phyloP scores from a whole-genome alignment of 1,140 invertebrate species.

The Dendroctonus valens region DNA sequence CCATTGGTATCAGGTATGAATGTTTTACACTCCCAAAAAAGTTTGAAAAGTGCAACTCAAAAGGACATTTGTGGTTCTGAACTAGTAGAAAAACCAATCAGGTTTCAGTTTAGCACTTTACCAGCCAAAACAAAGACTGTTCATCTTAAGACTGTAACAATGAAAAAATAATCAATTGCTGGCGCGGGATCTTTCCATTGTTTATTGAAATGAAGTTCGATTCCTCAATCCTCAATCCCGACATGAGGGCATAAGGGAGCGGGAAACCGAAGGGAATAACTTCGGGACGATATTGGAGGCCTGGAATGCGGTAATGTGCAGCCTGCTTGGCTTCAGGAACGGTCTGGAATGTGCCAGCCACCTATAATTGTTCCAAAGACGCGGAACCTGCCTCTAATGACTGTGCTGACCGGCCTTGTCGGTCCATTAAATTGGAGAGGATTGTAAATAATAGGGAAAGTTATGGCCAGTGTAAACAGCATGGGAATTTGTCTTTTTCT shows the following conservation, averaged over 20 bases:
- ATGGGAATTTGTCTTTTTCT: too few species aligned
- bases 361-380: constrained; percentile 39
- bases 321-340: constrained; percentile 36
- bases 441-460: too few species aligned
- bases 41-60: neutral
- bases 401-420: too few species aligned
- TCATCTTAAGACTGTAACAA: neutral
- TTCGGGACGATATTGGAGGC: constrained; percentile 41
- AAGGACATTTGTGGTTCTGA: neutral
- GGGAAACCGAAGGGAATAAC: constrained; percentile 17
- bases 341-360: constrained; percentile 39
- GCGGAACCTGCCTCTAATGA: too few species aligned
- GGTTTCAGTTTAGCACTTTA: neutral
- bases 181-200: too few species aligned
- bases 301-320: constrained; percentile 48
- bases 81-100: neutral
- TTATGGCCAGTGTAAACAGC: too few species aligned
- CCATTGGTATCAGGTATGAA: constrained; percentile 53
- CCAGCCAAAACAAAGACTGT: neutral
- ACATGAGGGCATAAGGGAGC: neutral
- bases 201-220: neutral
- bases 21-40: neutral
- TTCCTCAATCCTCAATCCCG: constrained; percentile 3
- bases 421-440: too few species aligned
- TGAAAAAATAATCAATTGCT: too few species aligned